Evolutionary conservation across 2,113 vertebrate genomes (phyloP), one percentile per base, ranked within the genome.

Genomic region (Epinephelus lanceolatus): DNA sequence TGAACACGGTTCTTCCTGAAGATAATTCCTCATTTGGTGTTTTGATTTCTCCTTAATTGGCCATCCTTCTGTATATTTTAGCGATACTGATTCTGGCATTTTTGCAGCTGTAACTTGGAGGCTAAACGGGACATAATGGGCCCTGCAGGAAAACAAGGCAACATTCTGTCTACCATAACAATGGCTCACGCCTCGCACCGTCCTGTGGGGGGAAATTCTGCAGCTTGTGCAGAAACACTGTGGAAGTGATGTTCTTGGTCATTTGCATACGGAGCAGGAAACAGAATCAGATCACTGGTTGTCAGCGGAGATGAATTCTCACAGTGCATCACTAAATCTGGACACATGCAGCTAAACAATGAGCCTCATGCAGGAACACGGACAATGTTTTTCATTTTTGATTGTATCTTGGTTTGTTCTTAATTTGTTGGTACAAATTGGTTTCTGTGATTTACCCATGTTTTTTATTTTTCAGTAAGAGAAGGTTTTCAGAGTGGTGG

Each of bases 291-390:
- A 71, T 76, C 66, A 60, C 40, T 18, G 23, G 69, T 65, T 49
- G 59, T 57, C 40, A 42, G 62, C 2, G 23, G 25, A n/a, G 63
- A 83, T 51, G 55, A 47, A 78, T 80, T 78, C 51, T n/a, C 40
- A 59, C 3, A 25, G 72, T 53, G 45, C 18, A 23, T 61, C 75
- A 60, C 52, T 49, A 33, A 56, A 76, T 73, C 55, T 53, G 33
- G 80, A 71, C 63, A 78, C 80, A 59, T 77, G 69, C 52, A 51
- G 67, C 55, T 21, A 53, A 80, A 69, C n/a, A 40, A 53, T 33
- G 17, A 10, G 40, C 40, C 40, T 42, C 42, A 9, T 10, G 42
- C 42, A 7, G 40, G 6, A 10, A 42, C 2, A 42, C 7, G 10
- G 10, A 42, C 40, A 42, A 1, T 42, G 1, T 42, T 42, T 42